Base-by-base conservation (phyloP, 2,888 invertebrate genomes). In the Acleris sparsana region DNA sequence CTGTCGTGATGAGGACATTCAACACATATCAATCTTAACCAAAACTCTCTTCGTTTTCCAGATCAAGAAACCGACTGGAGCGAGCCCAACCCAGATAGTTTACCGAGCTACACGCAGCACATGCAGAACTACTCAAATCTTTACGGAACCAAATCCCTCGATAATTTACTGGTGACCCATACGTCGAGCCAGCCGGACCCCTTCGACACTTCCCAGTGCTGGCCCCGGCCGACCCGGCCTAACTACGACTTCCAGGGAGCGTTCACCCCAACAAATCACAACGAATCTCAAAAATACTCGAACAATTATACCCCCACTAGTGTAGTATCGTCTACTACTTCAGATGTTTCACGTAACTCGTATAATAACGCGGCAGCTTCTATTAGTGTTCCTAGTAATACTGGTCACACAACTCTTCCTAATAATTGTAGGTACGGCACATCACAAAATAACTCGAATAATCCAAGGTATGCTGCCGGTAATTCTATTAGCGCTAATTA, bases 131-230 rank as follows among this genome's bases (percentile, higher is more conserved):
- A 77, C 59, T 64, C 80, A 2, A 86, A 82, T 69, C 80, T 92
- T 16, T 86, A 86, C 63, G 88, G 87, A 72, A 88, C 91, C 68
- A 91, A 87, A 71, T 92, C 92, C 3, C 72, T 92, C 70, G 92
- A 92, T 63, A 88, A 86, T 58, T 74, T 92, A 5, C 75, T 86
- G 7, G 70, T 79, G 59, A 60, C 69, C n/a, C 72, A 61, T 65
- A 53, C 74, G 53, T 71, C 72, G 18, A 68, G 73, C 7, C 81
- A 78, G 67, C 73, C 72, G 0, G 90, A 90, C 58, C 90, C 90
- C 0, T 92, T 92, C 73, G 91, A 92, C 67, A 87, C 88, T 0
- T 76, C 88, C 1, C 85, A 86, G 20, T 75, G 80, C 48, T 91
- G 88, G 89, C 80, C 82, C 0, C 71, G 69, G n/a, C 73, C 60